Percentiles rank a stretch among this genome's conserved stretches.
Evolutionary conservation across 2,113 vertebrate species (phyloP).

Genomic region (Proteles cristata): DNA sequence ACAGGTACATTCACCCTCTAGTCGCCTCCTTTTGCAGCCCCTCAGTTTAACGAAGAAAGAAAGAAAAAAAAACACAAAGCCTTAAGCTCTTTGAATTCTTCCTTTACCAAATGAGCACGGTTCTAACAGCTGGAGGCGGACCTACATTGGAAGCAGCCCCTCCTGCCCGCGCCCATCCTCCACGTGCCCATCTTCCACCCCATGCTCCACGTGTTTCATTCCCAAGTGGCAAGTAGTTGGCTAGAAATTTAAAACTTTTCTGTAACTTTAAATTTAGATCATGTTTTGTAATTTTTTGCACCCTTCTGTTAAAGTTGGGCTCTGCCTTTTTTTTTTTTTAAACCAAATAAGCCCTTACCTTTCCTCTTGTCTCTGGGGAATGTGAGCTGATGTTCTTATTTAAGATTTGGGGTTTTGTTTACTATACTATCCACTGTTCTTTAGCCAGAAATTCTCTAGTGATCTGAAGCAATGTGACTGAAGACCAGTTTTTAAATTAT

Average conservation of each 20-base stretch:
- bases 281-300: conserved; percentile 89
- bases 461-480: conserved; percentile 86
- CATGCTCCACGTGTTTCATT: conserved; percentile 82
- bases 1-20: conserved; percentile 89
- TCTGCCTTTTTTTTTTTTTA: conserved; percentile 84
- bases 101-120: conserved; percentile 91
- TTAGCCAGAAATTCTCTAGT: conserved; percentile 86
- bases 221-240: conserved; percentile 88
- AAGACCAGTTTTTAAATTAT: conserved; percentile 86
- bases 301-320: conserved; percentile 91
- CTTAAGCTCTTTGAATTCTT: conserved; percentile 97
- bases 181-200: conserved; percentile 31
- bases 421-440: conserved; percentile 82
- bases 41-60: conserved; percentile 81
- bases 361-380: conserved; percentile 79
- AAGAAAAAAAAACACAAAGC: conserved; percentile 89
- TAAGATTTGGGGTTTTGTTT: conserved; percentile 80
- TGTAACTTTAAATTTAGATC: conserved; percentile 88
- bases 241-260: conserved; percentile 91
- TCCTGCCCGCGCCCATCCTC: neutral
- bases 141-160: neutral
- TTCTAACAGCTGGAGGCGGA: conserved; percentile 86
- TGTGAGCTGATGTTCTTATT: conserved; percentile 82
- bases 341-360: conserved; percentile 63
- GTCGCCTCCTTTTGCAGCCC: conserved; percentile 90